Percentiles rank a stretch among this genome's conserved stretches.
phyloP scores from a whole-genome alignment of 2,888 invertebrate genomes.

The Ctena decussata region DNA sequence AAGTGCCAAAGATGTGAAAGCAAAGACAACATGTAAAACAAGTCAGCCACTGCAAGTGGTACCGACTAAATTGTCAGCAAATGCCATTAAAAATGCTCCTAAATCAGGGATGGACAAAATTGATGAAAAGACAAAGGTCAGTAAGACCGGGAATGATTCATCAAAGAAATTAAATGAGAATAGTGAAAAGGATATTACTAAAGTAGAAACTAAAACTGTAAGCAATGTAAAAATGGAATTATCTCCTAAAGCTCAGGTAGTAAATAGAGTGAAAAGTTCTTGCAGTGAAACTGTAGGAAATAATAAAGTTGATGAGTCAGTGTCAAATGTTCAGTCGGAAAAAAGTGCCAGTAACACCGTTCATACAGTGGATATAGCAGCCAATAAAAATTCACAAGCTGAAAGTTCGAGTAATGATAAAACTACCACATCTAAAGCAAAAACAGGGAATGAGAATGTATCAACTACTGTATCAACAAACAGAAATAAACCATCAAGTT shows the following conservation, averaged over 20 bases:
- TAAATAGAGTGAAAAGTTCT: constrained; percentile 21
- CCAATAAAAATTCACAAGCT: not conserved
- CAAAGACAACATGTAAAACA: constrained; percentile 12
- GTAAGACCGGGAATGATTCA: constrained; percentile 24
- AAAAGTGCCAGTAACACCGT: no score
- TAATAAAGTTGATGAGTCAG: not conserved
- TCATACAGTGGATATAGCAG: not conserved
- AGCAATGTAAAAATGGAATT: constrained; percentile 58
- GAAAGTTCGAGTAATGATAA: not conserved
- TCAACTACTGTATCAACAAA: not conserved
- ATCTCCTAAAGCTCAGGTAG: constrained; percentile 45
- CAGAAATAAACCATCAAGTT: not conserved
- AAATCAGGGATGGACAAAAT: constrained; percentile 46
- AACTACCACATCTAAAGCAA: not conserved
- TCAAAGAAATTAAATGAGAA: not conserved
- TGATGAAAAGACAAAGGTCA: constrained; percentile 17
- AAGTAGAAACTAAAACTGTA: constrained; percentile 20
- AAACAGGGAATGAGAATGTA: not conserved
- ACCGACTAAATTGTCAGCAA: constrained; percentile 70
- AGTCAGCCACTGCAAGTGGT: constrained; percentile 62
- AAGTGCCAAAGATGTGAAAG: not conserved
- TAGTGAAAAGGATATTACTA: constrained; percentile 3
- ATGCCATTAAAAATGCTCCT: constrained; percentile 55
- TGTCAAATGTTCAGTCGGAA: not conserved
- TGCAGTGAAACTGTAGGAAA: not conserved